Conservation (phyloP, 2,888 invertebrate genomes). For the Xestia c-nigrum region DNA sequence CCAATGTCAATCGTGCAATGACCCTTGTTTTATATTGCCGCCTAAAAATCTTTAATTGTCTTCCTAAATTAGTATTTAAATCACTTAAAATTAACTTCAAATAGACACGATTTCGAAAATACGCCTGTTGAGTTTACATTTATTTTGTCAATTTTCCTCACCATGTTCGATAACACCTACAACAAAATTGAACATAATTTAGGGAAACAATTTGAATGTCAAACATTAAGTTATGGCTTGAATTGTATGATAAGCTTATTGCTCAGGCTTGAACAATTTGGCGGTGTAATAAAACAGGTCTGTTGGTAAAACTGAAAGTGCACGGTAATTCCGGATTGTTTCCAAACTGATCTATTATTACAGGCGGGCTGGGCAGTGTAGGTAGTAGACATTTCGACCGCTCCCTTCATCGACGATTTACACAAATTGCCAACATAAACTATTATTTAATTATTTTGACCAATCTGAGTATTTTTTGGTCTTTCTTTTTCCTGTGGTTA, state of each 20-base stretch:
- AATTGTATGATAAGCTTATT: slow-evolving; percentile 36
- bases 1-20: slow-evolving; percentile 21
- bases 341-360: slow-evolving; percentile 62
- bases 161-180: background rate
- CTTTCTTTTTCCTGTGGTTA: too few relatives aligned
- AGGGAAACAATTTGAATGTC: background rate
- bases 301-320: slow-evolving; percentile 63
- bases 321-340: slow-evolving; percentile 62
- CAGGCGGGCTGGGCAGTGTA: slow-evolving; percentile 19
- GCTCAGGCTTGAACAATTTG: slow-evolving; percentile 50
- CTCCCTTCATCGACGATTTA: slow-evolving; percentile 37
- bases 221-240: slow-evolving; percentile 16
- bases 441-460: slow-evolving; percentile 31
- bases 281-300: slow-evolving; percentile 51
- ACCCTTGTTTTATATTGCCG: background rate
- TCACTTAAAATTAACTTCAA: background rate
- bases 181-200: background rate
- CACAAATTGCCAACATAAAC: slow-evolving; percentile 35
- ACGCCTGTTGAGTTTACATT: background rate
- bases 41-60: background rate
- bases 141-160: slow-evolving; percentile 6
- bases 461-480: slow-evolving; percentile 12
- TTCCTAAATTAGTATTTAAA: slow-evolving; percentile 5
- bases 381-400: slow-evolving; percentile 39
- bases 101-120: background rate